Conservation (phyloP, 2,113 vertebrate species). For the Arothron firmamentum region DNA sequence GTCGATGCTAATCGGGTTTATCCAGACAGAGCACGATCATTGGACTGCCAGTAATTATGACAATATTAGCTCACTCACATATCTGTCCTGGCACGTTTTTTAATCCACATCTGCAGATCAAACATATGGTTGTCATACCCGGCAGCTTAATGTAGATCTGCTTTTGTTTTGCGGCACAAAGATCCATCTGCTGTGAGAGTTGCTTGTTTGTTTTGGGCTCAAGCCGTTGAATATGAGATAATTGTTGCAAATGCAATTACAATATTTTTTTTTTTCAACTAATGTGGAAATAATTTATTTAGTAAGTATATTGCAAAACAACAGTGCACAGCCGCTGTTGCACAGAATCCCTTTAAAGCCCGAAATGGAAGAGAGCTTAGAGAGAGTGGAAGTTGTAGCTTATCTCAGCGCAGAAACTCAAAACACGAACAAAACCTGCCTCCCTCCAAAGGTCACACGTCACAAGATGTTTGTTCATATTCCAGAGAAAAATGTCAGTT, state of each 20-base stretch:
- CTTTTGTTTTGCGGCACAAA: slow-evolving; percentile 55
- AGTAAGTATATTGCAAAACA: not conserved
- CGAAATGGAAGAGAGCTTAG: no score
- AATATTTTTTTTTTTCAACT: not conserved
- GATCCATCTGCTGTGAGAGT: slow-evolving; percentile 49
- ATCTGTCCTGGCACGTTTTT: slow-evolving; percentile 49
- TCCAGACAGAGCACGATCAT: slow-evolving; percentile 61
- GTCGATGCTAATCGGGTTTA: slow-evolving; percentile 72
- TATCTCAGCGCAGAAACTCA: no score
- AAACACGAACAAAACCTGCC: not conserved
- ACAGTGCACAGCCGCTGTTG: not conserved
- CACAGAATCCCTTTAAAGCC: not conserved
- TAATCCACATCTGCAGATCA: slow-evolving; percentile 58
- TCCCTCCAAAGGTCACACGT: not conserved
- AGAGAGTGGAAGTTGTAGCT: no score
- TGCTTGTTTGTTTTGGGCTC: not conserved
- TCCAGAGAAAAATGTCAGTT: not conserved
- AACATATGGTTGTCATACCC: slow-evolving; percentile 39
- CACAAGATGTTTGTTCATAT: not conserved
- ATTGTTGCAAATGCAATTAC: slow-evolving; percentile 14
- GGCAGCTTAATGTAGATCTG: slow-evolving; percentile 31
- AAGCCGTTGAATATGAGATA: not conserved
- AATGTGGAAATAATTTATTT: not conserved
- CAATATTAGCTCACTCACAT: slow-evolving; percentile 61
- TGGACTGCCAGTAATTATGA: slow-evolving; percentile 64